phyloP scores from a whole-genome alignment of 2,797 vertebrate species.

The Iguana delicatissima region DNA sequence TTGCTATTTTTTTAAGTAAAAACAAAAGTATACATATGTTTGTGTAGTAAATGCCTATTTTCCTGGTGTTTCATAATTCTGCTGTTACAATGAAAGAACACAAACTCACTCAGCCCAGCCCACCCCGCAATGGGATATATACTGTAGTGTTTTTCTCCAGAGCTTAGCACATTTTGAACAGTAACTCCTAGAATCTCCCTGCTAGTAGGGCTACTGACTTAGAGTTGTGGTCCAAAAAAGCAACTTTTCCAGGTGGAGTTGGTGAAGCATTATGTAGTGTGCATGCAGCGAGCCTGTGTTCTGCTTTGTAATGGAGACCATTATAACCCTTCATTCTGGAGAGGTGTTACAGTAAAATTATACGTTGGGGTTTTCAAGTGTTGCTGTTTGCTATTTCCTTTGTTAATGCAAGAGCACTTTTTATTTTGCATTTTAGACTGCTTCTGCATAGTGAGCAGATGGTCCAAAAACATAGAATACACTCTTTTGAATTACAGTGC shows the following conservation, averaged over 20 bases:
- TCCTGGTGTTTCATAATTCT: background rate
- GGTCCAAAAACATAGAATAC: background rate
- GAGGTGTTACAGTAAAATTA: background rate
- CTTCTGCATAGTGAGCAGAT: background rate
- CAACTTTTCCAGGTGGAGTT: too few species aligned
- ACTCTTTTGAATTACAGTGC: background rate
- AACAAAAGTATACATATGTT: conserved; percentile 73
- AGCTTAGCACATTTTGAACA: too few species aligned
- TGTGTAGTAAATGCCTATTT: background rate
- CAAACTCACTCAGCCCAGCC: background rate
- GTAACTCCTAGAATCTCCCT: too few species aligned
- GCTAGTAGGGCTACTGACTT: too few species aligned
- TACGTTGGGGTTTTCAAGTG: too few species aligned
- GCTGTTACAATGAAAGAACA: background rate
- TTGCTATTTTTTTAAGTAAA: conserved; percentile 83
- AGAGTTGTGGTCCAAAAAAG: too few species aligned
- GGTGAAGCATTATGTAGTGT: too few species aligned
- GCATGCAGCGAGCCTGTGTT: background rate
- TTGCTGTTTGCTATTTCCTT: background rate
- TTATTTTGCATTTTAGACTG: background rate
- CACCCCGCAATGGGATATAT: background rate
- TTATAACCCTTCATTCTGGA: background rate
- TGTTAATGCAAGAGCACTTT: background rate
- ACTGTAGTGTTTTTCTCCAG: background rate
- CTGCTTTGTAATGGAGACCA: background rate